Conservation (phyloP, 1,140 invertebrate species). For the Neodiprion fabricii region DNA sequence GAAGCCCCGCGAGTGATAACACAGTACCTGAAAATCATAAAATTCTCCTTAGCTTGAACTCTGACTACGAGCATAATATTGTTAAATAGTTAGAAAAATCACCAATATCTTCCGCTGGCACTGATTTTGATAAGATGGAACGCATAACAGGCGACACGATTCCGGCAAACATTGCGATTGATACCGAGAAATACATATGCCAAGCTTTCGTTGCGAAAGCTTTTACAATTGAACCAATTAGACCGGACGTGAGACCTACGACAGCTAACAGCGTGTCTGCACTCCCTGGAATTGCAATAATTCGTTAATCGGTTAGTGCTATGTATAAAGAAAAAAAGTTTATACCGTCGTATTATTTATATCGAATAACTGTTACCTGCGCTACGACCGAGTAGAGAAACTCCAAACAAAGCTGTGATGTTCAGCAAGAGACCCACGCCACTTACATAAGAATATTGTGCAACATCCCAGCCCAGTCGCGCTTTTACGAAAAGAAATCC, state of each 20-base stretch:
- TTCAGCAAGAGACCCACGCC: slow-evolving; percentile 27
- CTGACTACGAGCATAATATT: neutral
- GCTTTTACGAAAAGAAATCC: slow-evolving; percentile 70
- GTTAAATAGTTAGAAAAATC: slow-evolving; percentile 42
- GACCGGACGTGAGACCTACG: slow-evolving; percentile 30
- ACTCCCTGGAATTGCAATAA: slow-evolving; percentile 31
- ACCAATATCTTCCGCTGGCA: slow-evolving; percentile 70
- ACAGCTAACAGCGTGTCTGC: slow-evolving; percentile 30
- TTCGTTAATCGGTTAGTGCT: slow-evolving; percentile 15
- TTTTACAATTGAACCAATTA: slow-evolving; percentile 30
- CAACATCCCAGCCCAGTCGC: slow-evolving; percentile 71
- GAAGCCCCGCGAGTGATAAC: slow-evolving; percentile 68
- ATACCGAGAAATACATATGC: slow-evolving; percentile 69
- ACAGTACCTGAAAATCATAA: slow-evolving; percentile 59
- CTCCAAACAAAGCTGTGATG: slow-evolving; percentile 30
- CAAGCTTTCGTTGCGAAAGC: slow-evolving; percentile 65
- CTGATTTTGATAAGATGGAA: slow-evolving; percentile 70
- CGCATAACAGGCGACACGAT: slow-evolving; percentile 69
- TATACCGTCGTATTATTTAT: slow-evolving; percentile 9
- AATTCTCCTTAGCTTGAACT: slow-evolving; percentile 1
- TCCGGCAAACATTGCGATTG: slow-evolving; percentile 63
- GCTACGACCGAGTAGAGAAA: slow-evolving; percentile 30
- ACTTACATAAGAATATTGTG: slow-evolving; percentile 58
- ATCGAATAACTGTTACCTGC: slow-evolving; percentile 33
- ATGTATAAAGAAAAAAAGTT: slow-evolving; percentile 20